Percentiles rank a stretch among this genome's conserved stretches.
These are phyloP conservation scores for Cyrtorhinus lividipennis DNA, from an alignment of 1,140 invertebrate species.

Conservation along the genomic window DNA sequence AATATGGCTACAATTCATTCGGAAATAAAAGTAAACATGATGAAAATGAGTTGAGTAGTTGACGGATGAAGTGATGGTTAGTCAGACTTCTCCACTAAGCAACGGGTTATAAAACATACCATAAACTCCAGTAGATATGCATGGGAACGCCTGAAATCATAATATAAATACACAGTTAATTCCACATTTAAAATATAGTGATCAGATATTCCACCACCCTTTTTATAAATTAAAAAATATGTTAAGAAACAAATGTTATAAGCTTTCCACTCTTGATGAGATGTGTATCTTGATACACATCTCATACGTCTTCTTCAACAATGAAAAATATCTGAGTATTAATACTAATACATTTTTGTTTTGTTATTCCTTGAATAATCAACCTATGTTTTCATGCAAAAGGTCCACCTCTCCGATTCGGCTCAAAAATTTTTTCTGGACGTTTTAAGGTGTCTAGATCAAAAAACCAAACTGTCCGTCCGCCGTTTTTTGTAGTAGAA, in stretches of 20 bases:
- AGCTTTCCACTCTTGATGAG: neutral
- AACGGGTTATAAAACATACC: too few species aligned
- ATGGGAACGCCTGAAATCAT: constrained; percentile 50
- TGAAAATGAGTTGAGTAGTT: neutral
- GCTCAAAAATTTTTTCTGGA: too few species aligned
- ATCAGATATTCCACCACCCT: neutral
- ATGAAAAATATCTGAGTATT: too few species aligned
- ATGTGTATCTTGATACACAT: neutral
- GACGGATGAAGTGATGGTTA: neutral
- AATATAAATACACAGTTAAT: neutral
- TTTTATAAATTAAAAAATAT: neutral
- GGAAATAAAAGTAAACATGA: neutral
- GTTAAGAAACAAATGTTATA: constrained; percentile 9
- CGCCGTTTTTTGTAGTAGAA: too few species aligned
- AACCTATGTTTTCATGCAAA: too few species aligned
- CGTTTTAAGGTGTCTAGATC: too few species aligned
- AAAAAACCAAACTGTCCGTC: too few species aligned
- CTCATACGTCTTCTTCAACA: too few species aligned
- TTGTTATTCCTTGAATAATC: too few species aligned
- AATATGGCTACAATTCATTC: neutral
- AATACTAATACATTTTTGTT: too few species aligned
- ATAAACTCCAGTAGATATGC: constrained; percentile 75
- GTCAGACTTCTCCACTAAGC: too few species aligned
- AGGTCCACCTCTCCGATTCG: too few species aligned
- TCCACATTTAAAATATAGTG: neutral